Conservation (phyloP, 2,888 invertebrate genomes). For the Sipha maydis region DNA sequence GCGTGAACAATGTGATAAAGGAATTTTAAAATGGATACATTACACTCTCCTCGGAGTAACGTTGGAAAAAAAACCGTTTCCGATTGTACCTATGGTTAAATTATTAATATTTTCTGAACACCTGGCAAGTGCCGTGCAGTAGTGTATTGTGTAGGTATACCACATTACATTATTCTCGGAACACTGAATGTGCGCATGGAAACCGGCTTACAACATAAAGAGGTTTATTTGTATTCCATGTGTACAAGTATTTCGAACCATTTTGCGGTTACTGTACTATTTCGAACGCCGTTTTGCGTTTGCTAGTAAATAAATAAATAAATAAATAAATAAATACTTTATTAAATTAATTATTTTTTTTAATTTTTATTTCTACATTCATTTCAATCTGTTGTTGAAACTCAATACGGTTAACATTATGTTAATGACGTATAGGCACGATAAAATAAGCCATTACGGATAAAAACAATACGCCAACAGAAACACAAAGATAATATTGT, state of each 20-base stretch:
- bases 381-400: too few species aligned
- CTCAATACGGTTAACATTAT: too few species aligned
- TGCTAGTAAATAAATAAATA: background rate
- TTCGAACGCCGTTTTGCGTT: background rate
- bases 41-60: background rate
- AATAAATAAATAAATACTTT: too few species aligned
- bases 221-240: background rate
- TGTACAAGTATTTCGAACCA: background rate
- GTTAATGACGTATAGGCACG: too few species aligned
- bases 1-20: background rate
- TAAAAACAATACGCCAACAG: too few species aligned
- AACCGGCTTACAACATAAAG: background rate
- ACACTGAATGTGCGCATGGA: background rate
- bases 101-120: conserved; percentile 31
- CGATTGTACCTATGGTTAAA: conserved; percentile 19
- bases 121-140: background rate
- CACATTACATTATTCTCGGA: background rate
- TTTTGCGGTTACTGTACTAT: background rate
- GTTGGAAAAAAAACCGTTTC: background rate
- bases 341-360: too few species aligned
- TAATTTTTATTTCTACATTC: too few species aligned
- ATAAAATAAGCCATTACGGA: too few species aligned
- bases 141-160: background rate
- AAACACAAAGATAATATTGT: too few species aligned
- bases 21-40: background rate